Percentiles rank a stretch among this genome's conserved stretches.
phyloP scores from a whole-genome alignment of 2,797 vertebrate species.

The Scomberomorus guttatus region DNA sequence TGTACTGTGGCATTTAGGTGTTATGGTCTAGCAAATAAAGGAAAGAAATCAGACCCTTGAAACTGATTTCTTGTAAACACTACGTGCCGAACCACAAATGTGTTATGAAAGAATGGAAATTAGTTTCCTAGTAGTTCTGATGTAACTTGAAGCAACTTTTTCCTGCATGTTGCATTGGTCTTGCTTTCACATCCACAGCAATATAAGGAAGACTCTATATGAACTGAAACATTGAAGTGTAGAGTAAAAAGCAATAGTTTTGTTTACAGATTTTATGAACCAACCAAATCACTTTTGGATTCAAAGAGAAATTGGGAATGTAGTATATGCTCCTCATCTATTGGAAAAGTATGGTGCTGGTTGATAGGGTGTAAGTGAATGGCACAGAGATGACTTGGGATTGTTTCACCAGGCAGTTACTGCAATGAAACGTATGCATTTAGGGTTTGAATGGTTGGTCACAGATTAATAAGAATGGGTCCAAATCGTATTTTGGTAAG shows the following conservation, averaged over 20 bases:
- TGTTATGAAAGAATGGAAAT: conserved; percentile 10
- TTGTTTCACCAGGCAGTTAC: background rate
- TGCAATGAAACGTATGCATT: background rate
- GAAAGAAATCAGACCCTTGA: background rate
- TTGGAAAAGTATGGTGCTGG: background rate
- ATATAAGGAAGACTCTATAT: background rate
- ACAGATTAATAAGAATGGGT: background rate
- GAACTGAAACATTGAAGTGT: background rate
- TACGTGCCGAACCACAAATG: conserved; percentile 14
- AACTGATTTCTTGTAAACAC: background rate
- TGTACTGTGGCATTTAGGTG: background rate
- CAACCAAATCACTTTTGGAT: background rate
- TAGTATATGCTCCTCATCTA: background rate
- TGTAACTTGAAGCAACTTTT: conserved; percentile 12
- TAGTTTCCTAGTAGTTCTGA: conserved; percentile 1
- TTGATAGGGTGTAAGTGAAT: background rate
- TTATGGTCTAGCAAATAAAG: background rate
- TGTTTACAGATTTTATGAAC: background rate
- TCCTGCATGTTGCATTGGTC: background rate
- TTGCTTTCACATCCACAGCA: conserved; percentile 20
- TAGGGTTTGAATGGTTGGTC: background rate
- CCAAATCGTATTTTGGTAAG: background rate
- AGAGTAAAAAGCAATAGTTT: background rate
- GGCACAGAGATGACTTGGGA: background rate
- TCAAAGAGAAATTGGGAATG: background rate